These are phyloP conservation scores for Blomia tropicalis DNA, from an alignment of 2,888 invertebrate species.

Conservation along the genomic window DNA sequence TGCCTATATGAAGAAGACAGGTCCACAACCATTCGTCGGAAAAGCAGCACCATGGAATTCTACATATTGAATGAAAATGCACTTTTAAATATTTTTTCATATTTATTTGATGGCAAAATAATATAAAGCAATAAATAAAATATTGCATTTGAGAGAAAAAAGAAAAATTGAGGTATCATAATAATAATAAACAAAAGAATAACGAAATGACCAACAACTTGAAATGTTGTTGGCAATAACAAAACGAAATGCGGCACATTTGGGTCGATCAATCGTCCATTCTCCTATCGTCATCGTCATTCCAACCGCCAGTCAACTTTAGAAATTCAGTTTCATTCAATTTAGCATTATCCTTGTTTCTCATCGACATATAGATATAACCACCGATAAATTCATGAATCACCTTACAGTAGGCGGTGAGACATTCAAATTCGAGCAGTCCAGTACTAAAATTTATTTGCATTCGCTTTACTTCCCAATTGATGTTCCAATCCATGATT, in stretches of 20 bases:
- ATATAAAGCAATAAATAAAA: too few species aligned
- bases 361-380: slow-evolving; percentile 96
- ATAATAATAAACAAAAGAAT: too few species aligned
- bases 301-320: slow-evolving; percentile 82
- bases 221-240: too few species aligned
- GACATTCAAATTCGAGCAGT: slow-evolving; percentile 69
- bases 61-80: too few species aligned
- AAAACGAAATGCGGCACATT: too few species aligned
- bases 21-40: background rate
- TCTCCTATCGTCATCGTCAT: background rate
- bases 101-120: too few species aligned
- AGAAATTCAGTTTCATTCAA: slow-evolving; percentile 94
- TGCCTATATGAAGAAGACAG: background rate
- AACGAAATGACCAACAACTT: too few species aligned
- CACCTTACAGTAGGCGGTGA: slow-evolving; percentile 93
- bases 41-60: too few species aligned
- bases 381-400: slow-evolving; percentile 98
- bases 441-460: slow-evolving; percentile 94
- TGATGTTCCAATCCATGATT: slow-evolving; percentile 99
- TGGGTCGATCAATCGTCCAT: too few species aligned
- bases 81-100: too few species aligned
- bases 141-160: too few species aligned
- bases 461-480: slow-evolving; percentile 97
- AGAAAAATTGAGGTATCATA: too few species aligned
- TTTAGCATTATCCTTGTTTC: slow-evolving; percentile 94